These are phyloP conservation scores for Andrena praecox DNA, from an alignment of 2,888 invertebrate genomes.

Conservation along the genomic window DNA sequence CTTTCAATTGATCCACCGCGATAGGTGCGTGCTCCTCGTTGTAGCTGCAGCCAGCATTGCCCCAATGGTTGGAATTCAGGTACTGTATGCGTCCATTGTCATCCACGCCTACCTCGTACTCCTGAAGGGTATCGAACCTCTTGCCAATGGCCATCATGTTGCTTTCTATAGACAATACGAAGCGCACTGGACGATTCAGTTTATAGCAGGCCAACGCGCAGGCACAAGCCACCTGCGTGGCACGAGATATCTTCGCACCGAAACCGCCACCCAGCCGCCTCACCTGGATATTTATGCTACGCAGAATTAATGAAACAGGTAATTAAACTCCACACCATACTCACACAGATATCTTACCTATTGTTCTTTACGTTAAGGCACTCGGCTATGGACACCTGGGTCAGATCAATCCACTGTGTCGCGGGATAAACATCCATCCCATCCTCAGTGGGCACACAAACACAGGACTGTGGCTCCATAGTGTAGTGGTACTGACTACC, in stretches of 20 bases:
- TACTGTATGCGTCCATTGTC: conserved; percentile 89
- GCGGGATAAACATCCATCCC: conserved; percentile 89
- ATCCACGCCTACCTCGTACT: conserved; percentile 89
- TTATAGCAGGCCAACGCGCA: conserved; percentile 90
- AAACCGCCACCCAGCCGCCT: conserved; percentile 93
- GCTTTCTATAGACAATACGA: conserved; percentile 90
- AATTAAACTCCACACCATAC: background rate
- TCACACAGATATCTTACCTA: conserved; percentile 84
- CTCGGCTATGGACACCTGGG: conserved; percentile 87
- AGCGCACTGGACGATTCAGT: conserved; percentile 89
- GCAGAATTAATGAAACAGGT: background rate
- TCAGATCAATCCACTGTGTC: conserved; percentile 88
- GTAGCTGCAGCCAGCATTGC: conserved; percentile 74
- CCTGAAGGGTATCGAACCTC: conserved; percentile 87
- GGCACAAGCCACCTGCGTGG: conserved; percentile 87
- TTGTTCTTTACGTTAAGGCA: conserved; percentile 87
- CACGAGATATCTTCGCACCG: conserved; percentile 91
- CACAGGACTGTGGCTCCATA: conserved; percentile 91
- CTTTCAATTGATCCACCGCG: conserved; percentile 79
- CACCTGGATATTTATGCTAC: conserved; percentile 89
- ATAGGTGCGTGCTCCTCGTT: conserved; percentile 86
- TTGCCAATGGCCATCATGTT: conserved; percentile 91
- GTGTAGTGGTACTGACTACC: conserved; percentile 91
- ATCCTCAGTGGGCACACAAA: conserved; percentile 90
- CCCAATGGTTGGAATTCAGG: conserved; percentile 84